Percentiles rank a stretch among this genome's conserved stretches.
Evolutionary conservation across 1,140 invertebrate species (phyloP).

Genomic region (Drosophila malerkotliana): DNA sequence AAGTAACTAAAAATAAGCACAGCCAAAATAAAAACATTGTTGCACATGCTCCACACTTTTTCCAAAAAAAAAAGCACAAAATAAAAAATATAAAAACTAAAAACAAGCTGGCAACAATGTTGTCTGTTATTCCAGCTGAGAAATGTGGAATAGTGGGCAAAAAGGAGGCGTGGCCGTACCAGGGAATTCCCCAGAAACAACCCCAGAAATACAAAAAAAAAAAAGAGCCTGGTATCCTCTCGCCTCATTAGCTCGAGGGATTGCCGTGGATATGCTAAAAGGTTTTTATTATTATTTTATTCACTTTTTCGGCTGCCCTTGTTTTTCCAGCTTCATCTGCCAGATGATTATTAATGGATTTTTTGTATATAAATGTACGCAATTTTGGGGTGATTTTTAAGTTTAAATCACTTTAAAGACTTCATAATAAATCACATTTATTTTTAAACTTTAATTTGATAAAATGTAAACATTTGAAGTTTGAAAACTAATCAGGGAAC

Average conservation of each 20-base stretch:
- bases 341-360: constrained; percentile 51
- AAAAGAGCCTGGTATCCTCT: constrained; percentile 5
- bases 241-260: constrained; percentile 51
- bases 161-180: neutral
- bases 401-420: neutral
- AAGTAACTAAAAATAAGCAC: constrained; percentile 80
- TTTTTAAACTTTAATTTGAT: neutral
- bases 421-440: neutral
- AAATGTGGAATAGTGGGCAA: neutral
- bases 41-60: constrained; percentile 62
- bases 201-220: neutral
- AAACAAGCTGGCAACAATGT: constrained; percentile 56
- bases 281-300: constrained; percentile 56
- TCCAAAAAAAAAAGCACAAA: constrained; percentile 18
- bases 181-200: constrained; percentile 9
- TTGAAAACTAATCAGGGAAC: too few relatives aligned
- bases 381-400: constrained; percentile 6
- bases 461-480: too few relatives aligned
- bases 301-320: constrained; percentile 21
- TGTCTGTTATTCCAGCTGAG: constrained; percentile 29
- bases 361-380: neutral
- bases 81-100: constrained; percentile 26
- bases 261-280: constrained; percentile 50
- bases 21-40: constrained; percentile 78
- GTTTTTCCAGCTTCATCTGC: neutral